Evolutionary conservation across 2,888 invertebrate genomes (phyloP).

Genomic region (Ectemnius cavifrons): DNA sequence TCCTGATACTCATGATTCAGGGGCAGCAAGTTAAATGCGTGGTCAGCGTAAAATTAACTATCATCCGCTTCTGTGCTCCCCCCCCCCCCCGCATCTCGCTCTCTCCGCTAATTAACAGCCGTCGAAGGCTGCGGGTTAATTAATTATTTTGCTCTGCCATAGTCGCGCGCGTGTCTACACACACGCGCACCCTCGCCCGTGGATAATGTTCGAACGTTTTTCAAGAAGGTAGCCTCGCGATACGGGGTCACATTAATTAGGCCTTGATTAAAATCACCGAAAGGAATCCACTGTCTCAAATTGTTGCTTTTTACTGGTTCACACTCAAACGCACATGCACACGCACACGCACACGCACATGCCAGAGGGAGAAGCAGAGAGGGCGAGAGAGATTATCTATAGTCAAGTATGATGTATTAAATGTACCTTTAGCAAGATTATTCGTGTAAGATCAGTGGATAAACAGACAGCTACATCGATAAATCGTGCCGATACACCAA

Average conservation of each 20-base stretch:
- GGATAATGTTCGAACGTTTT: constrained; percentile 14
- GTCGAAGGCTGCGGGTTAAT: constrained; percentile 39
- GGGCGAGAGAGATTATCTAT: too few relatives aligned
- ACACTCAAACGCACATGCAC: too few relatives aligned
- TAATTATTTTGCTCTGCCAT: constrained; percentile 39
- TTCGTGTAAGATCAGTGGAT: too few relatives aligned
- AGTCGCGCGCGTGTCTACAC: neutral
- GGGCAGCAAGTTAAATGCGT: neutral
- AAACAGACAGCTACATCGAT: too few relatives aligned
- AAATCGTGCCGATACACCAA: too few relatives aligned
- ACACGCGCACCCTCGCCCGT: too few relatives aligned
- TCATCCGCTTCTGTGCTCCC: constrained; percentile 17
- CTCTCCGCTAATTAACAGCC: constrained; percentile 42
- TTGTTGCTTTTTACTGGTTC: too few relatives aligned
- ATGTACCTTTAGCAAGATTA: too few relatives aligned
- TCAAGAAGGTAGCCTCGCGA: neutral
- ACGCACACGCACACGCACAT: too few relatives aligned
- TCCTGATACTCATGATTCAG: neutral
- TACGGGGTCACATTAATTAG: constrained; percentile 12
- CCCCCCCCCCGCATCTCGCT: neutral
- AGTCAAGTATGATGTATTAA: too few relatives aligned
- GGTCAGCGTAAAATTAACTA: constrained; percentile 39
- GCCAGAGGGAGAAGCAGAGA: too few relatives aligned
- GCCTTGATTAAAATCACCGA: constrained; percentile 1
- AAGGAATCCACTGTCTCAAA: neutral